Evolutionary conservation across 2,113 vertebrate genomes (phyloP).

Genomic region (Larimichthys crocea): DNA sequence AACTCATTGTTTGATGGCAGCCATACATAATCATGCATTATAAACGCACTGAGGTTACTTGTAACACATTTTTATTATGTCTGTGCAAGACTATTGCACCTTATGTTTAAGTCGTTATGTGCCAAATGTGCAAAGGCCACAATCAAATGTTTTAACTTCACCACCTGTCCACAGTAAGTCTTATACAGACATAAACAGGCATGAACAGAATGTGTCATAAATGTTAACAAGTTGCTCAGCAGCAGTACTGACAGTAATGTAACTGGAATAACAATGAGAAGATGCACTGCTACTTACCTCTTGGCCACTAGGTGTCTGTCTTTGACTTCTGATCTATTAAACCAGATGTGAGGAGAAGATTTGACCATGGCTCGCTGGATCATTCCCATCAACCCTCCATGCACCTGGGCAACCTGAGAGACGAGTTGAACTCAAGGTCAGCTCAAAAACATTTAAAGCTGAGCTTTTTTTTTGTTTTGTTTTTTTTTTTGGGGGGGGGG

Average conservation of each 20-base stretch:
- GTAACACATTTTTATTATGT: neutral
- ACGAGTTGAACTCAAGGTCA: neutral
- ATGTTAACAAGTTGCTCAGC: neutral
- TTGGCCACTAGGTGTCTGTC: constrained; percentile 94
- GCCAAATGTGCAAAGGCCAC: too few species aligned
- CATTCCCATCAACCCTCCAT: constrained; percentile 92
- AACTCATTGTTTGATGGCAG: neutral
- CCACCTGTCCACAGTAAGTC: too few species aligned
- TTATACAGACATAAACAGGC: too few species aligned
- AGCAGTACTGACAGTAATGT: neutral
- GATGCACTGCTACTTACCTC: constrained; percentile 86
- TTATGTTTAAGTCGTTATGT: too few species aligned
- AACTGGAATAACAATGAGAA: neutral
- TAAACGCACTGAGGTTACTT: neutral
- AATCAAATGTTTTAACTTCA: too few species aligned
- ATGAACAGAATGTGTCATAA: neutral
- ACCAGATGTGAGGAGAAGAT: constrained; percentile 93
- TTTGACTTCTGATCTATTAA: constrained; percentile 94
- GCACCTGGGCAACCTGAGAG: constrained; percentile 90
- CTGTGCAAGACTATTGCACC: too few species aligned
- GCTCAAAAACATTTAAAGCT: neutral
- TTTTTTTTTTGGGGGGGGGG: neutral
- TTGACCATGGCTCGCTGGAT: constrained; percentile 94
- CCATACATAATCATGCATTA: neutral
- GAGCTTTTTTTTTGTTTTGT: too few species aligned